Conservation (phyloP, 2,888 invertebrate species). For the Zaprionus obscuricornis region DNA sequence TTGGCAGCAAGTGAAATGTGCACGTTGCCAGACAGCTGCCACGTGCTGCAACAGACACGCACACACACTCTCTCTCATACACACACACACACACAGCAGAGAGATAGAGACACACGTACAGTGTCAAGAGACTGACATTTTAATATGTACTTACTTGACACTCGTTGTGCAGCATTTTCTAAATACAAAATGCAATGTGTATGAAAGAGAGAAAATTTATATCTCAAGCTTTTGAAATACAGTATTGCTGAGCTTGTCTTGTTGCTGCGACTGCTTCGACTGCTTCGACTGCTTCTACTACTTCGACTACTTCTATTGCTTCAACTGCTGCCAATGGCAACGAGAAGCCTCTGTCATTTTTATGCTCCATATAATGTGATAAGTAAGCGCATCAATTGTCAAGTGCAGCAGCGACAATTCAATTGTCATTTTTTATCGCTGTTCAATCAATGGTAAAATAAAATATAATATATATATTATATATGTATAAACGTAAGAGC, state of each 20-base stretch:
- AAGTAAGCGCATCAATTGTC: slow-evolving; percentile 73
- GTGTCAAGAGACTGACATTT: slow-evolving; percentile 25
- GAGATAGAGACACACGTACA: not conserved
- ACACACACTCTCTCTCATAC: not conserved
- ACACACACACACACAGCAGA: slow-evolving; percentile 1
- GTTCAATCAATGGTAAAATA: slow-evolving; percentile 25
- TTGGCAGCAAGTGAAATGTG: not conserved
- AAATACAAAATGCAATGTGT: slow-evolving; percentile 2
- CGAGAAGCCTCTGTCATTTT: slow-evolving; percentile 15
- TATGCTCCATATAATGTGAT: slow-evolving; percentile 52
- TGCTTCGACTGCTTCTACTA: no score
- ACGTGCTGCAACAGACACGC: slow-evolving; percentile 14
- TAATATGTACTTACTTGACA: slow-evolving; percentile 36
- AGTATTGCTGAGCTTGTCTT: no score
- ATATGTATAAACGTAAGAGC: no score
- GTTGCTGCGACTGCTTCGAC: no score
- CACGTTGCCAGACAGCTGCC: slow-evolving; percentile 16
- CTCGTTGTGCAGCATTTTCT: slow-evolving; percentile 34
- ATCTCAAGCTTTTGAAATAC: no score
- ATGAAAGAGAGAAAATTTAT: not conserved
- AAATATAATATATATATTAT: no score
- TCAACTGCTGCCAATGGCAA: slow-evolving; percentile 34
- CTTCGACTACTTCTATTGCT: not conserved
- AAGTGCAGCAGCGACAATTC: slow-evolving; percentile 44
- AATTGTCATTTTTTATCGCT: slow-evolving; percentile 41